A percentile compares a stretch with the other conserved stretches of the same genome.
phyloP scores from a whole-genome alignment of 2,888 invertebrate genomes.

The Acleris sparsana region DNA sequence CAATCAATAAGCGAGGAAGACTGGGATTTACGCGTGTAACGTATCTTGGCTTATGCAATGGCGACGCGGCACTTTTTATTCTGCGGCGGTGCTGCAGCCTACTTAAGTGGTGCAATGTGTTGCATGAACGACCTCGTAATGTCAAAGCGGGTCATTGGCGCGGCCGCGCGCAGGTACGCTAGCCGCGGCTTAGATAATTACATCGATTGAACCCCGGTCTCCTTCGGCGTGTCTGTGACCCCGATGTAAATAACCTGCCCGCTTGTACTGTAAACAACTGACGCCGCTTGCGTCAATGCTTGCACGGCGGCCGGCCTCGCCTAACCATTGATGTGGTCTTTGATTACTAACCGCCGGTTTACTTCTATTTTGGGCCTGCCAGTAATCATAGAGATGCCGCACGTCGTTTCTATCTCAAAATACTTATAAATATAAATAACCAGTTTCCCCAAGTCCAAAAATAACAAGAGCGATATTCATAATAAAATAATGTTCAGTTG shows the following conservation, averaged over 20 bases:
- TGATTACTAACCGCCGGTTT: constrained; percentile 50
- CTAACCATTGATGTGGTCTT: constrained; percentile 59
- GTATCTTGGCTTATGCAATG: constrained; percentile 65
- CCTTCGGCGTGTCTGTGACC: constrained; percentile 82
- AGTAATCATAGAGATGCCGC: constrained; percentile 18
- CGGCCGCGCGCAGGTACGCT: constrained; percentile 54
- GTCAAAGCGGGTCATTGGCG: constrained; percentile 80
- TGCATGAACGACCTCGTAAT: constrained; percentile 79
- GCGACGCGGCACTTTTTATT: constrained; percentile 53
- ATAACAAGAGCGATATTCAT: constrained; percentile 16
- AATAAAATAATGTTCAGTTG: background rate
- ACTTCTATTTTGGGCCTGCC: constrained; percentile 55
- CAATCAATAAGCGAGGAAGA: constrained; percentile 46
- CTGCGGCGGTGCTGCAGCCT: constrained; percentile 60
- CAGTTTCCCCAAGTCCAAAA: constrained; percentile 9
- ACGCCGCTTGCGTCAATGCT: constrained; percentile 76
- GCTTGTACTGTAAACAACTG: constrained; percentile 78
- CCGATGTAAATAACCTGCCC: constrained; percentile 82
- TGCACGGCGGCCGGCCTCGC: constrained; percentile 49
- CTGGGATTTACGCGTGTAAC: constrained; percentile 42
- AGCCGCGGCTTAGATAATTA: constrained; percentile 73
- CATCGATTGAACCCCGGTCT: constrained; percentile 75
- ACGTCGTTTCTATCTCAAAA: constrained; percentile 3
- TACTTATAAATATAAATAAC: constrained; percentile 18
- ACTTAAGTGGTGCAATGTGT: constrained; percentile 70